Evolutionary conservation across 2,888 invertebrate species (phyloP), one percentile per base, ranked within the genome.

Genomic region (Artemia sp.): DNA sequence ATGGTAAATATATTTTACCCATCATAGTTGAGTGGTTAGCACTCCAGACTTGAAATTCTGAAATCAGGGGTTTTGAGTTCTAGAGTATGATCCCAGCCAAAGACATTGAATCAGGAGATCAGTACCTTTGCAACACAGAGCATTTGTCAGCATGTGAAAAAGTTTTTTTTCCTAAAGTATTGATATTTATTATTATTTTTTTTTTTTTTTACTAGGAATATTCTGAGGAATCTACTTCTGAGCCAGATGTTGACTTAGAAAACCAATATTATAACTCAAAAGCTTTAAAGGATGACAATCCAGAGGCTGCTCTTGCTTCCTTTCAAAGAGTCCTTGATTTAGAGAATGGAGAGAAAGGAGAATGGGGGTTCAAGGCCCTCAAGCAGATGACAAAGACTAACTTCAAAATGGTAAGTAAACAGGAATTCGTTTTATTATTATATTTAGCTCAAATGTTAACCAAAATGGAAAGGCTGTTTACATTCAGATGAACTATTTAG

Each of bases 381-480:
- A 98, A 98, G 78, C 98, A 98, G 80, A 99, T 99, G 97, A 96
- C 98, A 68, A 98, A 98, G 82, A 97, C 99, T 72, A 95, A 96
- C 79, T 98, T 98, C 79, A 92, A 92, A 83, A 80, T 96, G 84
- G 93, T 92, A 78, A 80, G 83, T 78, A 74, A 38, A 53, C 51
- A 51, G 12, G 50, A 51, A 68, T 38, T 19, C 19, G 50, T 68
- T 67, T 66, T 67, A 52, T 64, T 51, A n/a, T 12, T 24, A 1
- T 8, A 10, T 7, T 8, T 7, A 14, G 7, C n/a, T 12, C 19
- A 12, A 67, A 3, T 6, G 7, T 14, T n/a, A 58, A 58, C 14
- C 12, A 58, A 58, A 12, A n/a, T n/a, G 58, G 58, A 58, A 58
- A 12, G 14, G 58, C 14, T 12, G n/a, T 58, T 58, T n/a, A 58